These are phyloP conservation scores for Pangasius mekongensis DNA, from an alignment of 2,797 vertebrate species.

Conservation along the genomic window DNA sequence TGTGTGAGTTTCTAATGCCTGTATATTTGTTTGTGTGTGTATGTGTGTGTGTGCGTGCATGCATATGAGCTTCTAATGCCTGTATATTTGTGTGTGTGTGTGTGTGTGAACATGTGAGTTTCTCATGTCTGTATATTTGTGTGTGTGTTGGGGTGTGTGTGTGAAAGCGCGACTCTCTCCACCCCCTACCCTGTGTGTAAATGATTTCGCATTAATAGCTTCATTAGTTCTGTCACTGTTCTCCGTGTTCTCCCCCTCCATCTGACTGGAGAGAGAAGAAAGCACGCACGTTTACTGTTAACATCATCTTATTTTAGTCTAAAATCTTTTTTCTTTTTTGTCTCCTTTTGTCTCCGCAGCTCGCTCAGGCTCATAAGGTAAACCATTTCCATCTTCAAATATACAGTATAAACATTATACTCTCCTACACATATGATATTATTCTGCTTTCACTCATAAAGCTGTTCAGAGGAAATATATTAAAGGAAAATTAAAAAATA, in stretches of 20 bases:
- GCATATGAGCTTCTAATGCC: too few relatives aligned
- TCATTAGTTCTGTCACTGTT: conserved; percentile 69
- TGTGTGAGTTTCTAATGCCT: too few relatives aligned
- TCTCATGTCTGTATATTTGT: too few relatives aligned
- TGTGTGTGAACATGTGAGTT: neutral
- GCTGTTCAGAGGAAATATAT: neutral
- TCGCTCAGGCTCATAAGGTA: conserved; percentile 97
- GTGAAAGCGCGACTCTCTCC: conserved; percentile 9
- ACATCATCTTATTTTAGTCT: conserved; percentile 16
- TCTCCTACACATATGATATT: neutral
- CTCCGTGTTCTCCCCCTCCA: conserved; percentile 49
- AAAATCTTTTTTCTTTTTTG: neutral
- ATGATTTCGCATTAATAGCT: conserved; percentile 72
- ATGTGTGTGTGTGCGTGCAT: too few relatives aligned
- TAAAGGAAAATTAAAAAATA: neutral
- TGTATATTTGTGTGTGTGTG: neutral
- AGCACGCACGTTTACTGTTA: conserved; percentile 38
- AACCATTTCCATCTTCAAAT: conserved; percentile 61
- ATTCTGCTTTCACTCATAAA: neutral
- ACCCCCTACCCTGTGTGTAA: conserved; percentile 66
- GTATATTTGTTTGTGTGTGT: too few relatives aligned
- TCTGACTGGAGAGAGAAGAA: conserved; percentile 44
- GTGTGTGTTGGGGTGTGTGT: neutral
- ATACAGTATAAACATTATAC: neutral
- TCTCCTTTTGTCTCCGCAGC: conserved; percentile 75